Conservation (phyloP, 2,113 vertebrate genomes). For the Acanthochromis polyacanthus region DNA sequence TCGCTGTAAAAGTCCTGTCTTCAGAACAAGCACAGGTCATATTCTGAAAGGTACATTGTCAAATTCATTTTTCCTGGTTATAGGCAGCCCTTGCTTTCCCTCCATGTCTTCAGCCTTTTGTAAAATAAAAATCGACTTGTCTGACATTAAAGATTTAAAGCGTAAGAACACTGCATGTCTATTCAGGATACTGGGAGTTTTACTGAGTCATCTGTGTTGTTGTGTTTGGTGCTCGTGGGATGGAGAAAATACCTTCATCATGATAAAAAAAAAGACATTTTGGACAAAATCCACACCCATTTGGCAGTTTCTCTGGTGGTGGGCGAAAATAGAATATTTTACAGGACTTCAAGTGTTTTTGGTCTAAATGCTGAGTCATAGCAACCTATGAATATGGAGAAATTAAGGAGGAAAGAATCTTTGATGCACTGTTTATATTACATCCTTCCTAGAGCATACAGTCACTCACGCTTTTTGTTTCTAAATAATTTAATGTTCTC, state of each 20-base stretch:
- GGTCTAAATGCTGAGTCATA: conserved; percentile 16
- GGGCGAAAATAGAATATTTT: conserved; percentile 4
- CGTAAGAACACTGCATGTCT: not conserved
- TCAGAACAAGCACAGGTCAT: not conserved
- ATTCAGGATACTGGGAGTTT: not conserved
- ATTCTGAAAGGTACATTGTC: conserved; percentile 7
- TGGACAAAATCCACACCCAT: conserved; percentile 14
- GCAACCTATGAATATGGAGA: not conserved
- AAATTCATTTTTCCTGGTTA: not conserved
- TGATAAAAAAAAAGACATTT: no score
- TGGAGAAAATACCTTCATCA: conserved; percentile 15
- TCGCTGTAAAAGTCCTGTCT: not conserved
- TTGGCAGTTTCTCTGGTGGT: conserved; percentile 17
- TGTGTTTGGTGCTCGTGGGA: conserved; percentile 10
- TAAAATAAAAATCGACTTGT: not conserved
- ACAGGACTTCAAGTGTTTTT: conserved; percentile 9
- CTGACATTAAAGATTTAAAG: not conserved
- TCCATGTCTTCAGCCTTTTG: not conserved
- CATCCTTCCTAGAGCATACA: not conserved
- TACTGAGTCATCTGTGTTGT: not conserved
- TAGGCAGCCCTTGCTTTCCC: not conserved
- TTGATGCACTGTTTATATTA: not conserved
- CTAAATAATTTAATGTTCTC: not conserved
- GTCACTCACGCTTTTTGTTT: not conserved
- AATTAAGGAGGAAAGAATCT: not conserved